These are phyloP conservation scores for Subacronicta megacephala DNA, from an alignment of 2,888 invertebrate species.

Conservation along the genomic window DNA sequence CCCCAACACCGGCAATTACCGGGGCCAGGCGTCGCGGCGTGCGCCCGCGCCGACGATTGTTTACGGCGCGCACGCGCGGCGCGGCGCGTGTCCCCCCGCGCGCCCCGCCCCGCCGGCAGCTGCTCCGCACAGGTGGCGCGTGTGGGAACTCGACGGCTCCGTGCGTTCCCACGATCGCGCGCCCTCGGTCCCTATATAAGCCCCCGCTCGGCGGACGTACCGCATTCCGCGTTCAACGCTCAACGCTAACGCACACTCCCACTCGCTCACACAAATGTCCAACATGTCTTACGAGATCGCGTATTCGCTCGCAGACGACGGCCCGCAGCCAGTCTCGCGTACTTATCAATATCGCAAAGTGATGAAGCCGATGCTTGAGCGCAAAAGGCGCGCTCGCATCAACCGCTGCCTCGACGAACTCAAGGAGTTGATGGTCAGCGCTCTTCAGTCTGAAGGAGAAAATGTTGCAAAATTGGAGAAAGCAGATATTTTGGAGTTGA, in stretches of 20 bases:
- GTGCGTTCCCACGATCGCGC: conserved; percentile 93
- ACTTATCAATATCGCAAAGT: conserved; percentile 98
- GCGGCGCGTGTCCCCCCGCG: conserved; percentile 84
- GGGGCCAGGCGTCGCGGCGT: too few relatives aligned
- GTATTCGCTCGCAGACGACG: conserved; percentile 88
- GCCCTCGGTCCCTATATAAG: conserved; percentile 91
- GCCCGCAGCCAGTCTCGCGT: conserved; percentile 93
- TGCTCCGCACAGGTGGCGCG: conserved; percentile 92
- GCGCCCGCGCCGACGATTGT: conserved; percentile 84
- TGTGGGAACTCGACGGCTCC: conserved; percentile 94
- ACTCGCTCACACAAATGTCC: conserved; percentile 74
- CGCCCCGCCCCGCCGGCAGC: conserved; percentile 84
- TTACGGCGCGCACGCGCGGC: conserved; percentile 87
- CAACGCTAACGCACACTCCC: conserved; percentile 82
- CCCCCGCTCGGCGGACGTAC: conserved; percentile 77
- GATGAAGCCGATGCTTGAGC: conserved; percentile 97
- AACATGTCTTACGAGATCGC: conserved; percentile 89
- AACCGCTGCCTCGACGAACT: conserved; percentile 97
- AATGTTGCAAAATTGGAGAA: conserved; percentile 96
- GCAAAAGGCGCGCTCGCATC: conserved; percentile 96
- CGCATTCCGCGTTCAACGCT: conserved; percentile 89
- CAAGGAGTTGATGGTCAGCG: conserved; percentile 96
- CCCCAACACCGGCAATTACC: conserved; percentile 77
- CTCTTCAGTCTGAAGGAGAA: conserved; percentile 96
- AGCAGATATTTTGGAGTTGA: conserved; percentile 96